Evolutionary conservation across 2,797 vertebrate genomes (phyloP).

Genomic region (Spondyliosoma cantharus): DNA sequence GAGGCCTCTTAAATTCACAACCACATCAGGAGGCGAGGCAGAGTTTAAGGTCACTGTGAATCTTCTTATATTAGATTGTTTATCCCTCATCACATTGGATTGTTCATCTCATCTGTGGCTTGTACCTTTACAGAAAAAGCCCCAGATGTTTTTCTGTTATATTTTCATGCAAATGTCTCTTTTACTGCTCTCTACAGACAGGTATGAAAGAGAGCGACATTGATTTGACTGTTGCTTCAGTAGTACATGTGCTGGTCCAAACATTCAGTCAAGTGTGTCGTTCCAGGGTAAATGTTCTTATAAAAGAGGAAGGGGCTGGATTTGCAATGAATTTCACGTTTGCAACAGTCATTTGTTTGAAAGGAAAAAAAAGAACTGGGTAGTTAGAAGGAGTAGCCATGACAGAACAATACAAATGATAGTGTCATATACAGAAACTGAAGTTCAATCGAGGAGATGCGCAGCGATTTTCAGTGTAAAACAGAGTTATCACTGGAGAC

Average conservation of each 20-base stretch:
- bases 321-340: slow-evolving; percentile 7
- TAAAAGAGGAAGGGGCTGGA: slow-evolving; percentile 32
- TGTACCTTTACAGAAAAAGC: neutral
- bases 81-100: neutral
- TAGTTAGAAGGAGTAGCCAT: neutral
- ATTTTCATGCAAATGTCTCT: neutral
- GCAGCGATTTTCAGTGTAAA: neutral
- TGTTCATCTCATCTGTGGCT: neutral
- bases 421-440: neutral
- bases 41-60: slow-evolving; percentile 31
- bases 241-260: neutral
- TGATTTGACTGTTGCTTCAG: neutral
- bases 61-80: neutral
- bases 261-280: neutral
- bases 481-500: neutral
- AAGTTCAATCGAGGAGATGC: neutral
- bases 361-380: neutral
- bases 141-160: neutral
- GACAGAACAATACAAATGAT: neutral
- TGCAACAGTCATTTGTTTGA: neutral
- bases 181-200: neutral
- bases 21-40: neutral
- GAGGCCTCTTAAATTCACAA: slow-evolving; percentile 14
- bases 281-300: neutral
- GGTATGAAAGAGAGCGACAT: neutral